Percentiles rank a stretch among this genome's conserved stretches.
phyloP scores from a whole-genome alignment of 2,113 vertebrate genomes.

The Microcebus jonahi region DNA sequence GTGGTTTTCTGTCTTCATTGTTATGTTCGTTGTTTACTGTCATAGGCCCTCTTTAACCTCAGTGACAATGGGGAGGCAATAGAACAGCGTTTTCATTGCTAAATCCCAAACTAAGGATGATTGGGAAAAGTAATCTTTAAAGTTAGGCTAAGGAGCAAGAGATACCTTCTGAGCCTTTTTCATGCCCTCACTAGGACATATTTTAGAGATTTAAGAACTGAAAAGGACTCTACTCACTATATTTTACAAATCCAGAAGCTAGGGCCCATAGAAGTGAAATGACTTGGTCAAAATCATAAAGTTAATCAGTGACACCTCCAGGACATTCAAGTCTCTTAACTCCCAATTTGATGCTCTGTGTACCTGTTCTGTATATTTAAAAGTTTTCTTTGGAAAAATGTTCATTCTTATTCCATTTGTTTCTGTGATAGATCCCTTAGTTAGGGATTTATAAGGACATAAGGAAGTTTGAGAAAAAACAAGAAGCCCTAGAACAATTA shows the following conservation, averaged over 20 bases:
- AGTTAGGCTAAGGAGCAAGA: not conserved
- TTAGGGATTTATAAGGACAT: not conserved
- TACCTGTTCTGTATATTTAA: not conserved
- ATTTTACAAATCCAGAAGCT: not conserved
- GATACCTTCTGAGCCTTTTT: not conserved
- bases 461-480: constrained; percentile 13
- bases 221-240: not conserved
- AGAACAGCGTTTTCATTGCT: constrained; percentile 11
- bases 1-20: not conserved
- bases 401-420: not conserved
- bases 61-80: not conserved
- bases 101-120: not conserved
- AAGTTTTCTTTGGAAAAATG: constrained; percentile 38
- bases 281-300: not conserved
- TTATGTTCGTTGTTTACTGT: not conserved
- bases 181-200: not conserved
- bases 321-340: not conserved
- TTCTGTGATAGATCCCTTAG: constrained; percentile 37
- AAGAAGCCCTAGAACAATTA: not conserved
- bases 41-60: not conserved
- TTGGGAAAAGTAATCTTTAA: not conserved
- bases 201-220: not conserved
- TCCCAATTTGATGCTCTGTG: not conserved
- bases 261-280: not conserved
- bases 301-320: not conserved